These are phyloP conservation scores for Bombus pyrosoma DNA, from an alignment of 1,140 invertebrate genomes.

Conservation along the genomic window DNA sequence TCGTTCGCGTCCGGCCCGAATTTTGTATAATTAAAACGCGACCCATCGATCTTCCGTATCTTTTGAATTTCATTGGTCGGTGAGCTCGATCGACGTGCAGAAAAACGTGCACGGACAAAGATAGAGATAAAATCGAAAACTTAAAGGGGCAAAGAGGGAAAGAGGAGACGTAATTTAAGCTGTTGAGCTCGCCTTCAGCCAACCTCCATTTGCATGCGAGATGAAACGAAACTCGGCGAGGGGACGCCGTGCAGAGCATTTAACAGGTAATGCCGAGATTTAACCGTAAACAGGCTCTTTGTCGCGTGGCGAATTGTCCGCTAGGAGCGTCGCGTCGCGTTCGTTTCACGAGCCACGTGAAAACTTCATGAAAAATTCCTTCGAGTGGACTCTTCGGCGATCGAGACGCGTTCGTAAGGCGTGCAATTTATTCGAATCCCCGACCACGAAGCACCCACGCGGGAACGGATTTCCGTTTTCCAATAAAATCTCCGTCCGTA, in stretches of 20 bases:
- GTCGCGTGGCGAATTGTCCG: conserved; percentile 46
- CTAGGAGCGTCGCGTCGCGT: conserved; percentile 37
- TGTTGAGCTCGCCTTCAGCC: conserved; percentile 46
- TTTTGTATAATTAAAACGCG: conserved; percentile 35
- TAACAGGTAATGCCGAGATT: conserved; percentile 59
- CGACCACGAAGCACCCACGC: conserved; percentile 67
- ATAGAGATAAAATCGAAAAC: not conserved
- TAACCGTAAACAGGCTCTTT: conserved; percentile 65
- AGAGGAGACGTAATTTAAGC: conserved; percentile 6
- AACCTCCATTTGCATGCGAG: conserved; percentile 70
- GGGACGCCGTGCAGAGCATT: conserved; percentile 33
- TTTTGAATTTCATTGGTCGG: not conserved
- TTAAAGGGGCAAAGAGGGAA: too few species aligned
- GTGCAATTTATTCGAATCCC: conserved; percentile 75
- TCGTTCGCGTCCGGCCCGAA: not conserved
- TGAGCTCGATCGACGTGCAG: not conserved
- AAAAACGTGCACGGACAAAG: too few species aligned
- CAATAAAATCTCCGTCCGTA: conserved; percentile 63
- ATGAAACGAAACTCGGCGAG: conserved; percentile 68
- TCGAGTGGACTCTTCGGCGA: conserved; percentile 45
- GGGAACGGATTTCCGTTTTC: conserved; percentile 69
- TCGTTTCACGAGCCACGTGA: not conserved
- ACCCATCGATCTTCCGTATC: not conserved
- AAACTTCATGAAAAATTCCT: conserved; percentile 38
- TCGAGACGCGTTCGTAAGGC: conserved; percentile 71